Conservation (phyloP, 2,113 vertebrate species). For the Chionis minor region DNA sequence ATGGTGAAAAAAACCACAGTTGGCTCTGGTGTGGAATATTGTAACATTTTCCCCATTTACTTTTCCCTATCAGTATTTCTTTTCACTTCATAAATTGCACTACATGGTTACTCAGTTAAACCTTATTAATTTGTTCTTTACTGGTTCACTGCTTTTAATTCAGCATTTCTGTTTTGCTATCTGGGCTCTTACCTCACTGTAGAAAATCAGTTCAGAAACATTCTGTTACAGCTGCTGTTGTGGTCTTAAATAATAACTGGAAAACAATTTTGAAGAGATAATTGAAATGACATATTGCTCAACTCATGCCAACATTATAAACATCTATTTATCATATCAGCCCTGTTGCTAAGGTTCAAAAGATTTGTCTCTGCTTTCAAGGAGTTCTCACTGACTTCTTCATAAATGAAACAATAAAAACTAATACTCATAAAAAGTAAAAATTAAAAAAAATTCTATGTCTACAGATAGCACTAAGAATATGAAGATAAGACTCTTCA, state of each 20-base stretch:
- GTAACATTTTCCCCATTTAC: background rate
- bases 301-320: slow-evolving; percentile 5
- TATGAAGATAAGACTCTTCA: background rate
- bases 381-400: background rate
- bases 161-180: background rate
- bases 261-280: slow-evolving; percentile 6
- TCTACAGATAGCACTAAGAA: background rate
- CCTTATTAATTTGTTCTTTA: slow-evolving; percentile 1
- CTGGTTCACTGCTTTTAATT: slow-evolving; percentile 9
- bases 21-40: background rate
- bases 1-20: rapidly evolving
- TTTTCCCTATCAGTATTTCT: background rate
- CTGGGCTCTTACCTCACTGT: background rate
- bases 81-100: background rate
- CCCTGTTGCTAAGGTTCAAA: background rate
- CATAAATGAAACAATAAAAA: background rate
- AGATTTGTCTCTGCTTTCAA: background rate
- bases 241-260: slow-evolving; percentile 20
- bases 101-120: background rate
- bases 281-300: slow-evolving; percentile 32
- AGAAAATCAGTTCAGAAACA: slow-evolving; percentile 10
- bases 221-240: background rate
- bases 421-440: background rate
- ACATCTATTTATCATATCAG: background rate
- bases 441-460: no score